A percentile compares a stretch with the other conserved stretches of the same genome.
These are phyloP conservation scores for Lochmaea capreae DNA, from an alignment of 2,888 invertebrate genomes.

Conservation along the genomic window DNA sequence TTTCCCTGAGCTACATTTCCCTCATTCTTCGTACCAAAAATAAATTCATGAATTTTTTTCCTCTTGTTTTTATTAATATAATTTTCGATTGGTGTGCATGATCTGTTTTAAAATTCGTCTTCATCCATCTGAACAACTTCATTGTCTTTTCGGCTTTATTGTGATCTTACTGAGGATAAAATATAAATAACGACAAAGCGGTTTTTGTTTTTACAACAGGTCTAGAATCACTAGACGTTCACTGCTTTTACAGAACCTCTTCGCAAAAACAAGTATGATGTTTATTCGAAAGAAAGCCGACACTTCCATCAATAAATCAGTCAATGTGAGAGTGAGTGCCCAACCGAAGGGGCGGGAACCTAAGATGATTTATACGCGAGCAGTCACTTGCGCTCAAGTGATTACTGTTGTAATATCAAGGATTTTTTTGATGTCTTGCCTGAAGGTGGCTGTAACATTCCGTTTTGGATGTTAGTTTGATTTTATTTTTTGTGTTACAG, in stretches of 20 bases:
- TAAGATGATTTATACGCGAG: slow-evolving; percentile 63
- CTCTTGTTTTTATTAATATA: slow-evolving; percentile 1
- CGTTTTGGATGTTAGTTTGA: slow-evolving; percentile 13
- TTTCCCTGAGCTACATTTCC: too few relatives aligned
- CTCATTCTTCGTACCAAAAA: not conserved
- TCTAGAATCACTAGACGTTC: slow-evolving; percentile 31
- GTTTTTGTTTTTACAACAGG: slow-evolving; percentile 31
- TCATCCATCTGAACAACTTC: slow-evolving; percentile 23
- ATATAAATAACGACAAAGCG: slow-evolving; percentile 30
- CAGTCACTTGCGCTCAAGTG: slow-evolving; percentile 65
- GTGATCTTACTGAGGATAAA: slow-evolving; percentile 31
- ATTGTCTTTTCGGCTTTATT: slow-evolving; percentile 35
- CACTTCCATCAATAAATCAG: slow-evolving; percentile 65
- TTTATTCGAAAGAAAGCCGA: slow-evolving; percentile 52
- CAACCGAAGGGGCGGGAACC: slow-evolving; percentile 63
- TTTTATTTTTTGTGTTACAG: not conserved
- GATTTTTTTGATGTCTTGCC: slow-evolving; percentile 62
- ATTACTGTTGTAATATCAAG: slow-evolving; percentile 66
- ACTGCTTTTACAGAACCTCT: slow-evolving; percentile 23
- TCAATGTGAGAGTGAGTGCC: slow-evolving; percentile 60
- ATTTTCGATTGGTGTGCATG: slow-evolving; percentile 20
- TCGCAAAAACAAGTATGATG: slow-evolving; percentile 42
- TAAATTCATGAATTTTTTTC: not conserved
- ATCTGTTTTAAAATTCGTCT: slow-evolving; percentile 27
- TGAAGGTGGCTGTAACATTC: slow-evolving; percentile 20